Percentiles rank a stretch among this genome's conserved stretches.
phyloP scores from a whole-genome alignment of 2,113 vertebrate genomes.

The Bagarius yarrelli region DNA sequence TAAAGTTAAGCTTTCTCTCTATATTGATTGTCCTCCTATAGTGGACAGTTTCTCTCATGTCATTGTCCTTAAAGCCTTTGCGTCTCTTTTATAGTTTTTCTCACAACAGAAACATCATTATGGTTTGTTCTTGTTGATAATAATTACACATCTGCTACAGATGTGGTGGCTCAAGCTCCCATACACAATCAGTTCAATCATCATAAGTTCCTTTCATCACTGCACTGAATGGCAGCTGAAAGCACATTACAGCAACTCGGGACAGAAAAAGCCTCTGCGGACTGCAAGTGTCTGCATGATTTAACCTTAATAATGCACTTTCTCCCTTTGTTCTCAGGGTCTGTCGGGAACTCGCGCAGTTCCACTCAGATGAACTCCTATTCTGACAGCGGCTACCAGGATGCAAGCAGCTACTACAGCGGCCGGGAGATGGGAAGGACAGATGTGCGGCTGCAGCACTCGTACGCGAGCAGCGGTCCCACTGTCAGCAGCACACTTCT shows the following conservation, averaged over 20 bases:
- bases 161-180: background rate
- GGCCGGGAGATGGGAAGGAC: constrained; percentile 81
- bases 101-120: background rate
- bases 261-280: background rate
- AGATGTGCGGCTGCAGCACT: constrained; percentile 83
- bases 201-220: constrained; percentile 4
- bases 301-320: background rate
- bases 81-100: background rate
- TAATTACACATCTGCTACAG: background rate
- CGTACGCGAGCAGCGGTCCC: constrained; percentile 69
- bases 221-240: constrained; percentile 14
- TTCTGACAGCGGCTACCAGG: constrained; percentile 96
- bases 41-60: background rate
- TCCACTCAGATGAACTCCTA: constrained; percentile 98
- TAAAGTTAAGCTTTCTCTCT: too few species aligned
- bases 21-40: background rate
- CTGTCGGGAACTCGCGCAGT: constrained; percentile 89
- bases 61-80: too few species aligned
- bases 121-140: background rate
- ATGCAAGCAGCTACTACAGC: constrained; percentile 87
- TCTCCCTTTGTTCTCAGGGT: constrained; percentile 73
- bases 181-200: background rate
- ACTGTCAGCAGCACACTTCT: constrained; percentile 70
- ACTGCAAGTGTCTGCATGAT: background rate
- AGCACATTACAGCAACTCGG: background rate